A percentile compares a stretch with the other conserved stretches of the same genome.
phyloP scores from a whole-genome alignment of 1,140 invertebrate genomes.

The Procambarus virginalis region DNA sequence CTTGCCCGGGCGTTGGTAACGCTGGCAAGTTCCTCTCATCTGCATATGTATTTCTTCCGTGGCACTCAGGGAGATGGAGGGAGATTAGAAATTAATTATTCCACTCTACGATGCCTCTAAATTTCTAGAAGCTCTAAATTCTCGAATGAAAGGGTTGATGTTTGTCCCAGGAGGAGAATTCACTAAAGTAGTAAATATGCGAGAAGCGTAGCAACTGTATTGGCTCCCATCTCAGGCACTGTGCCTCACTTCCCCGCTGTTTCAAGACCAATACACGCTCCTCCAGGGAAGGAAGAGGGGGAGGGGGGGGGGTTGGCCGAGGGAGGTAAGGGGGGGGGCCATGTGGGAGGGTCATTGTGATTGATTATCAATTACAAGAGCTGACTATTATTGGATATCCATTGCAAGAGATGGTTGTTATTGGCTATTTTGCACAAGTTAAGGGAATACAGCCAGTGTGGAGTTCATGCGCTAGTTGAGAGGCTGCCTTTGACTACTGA shows the following conservation, averaged over 20 bases:
- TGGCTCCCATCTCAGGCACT: background rate
- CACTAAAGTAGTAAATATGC: background rate
- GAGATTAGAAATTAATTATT: slow-evolving; percentile 68
- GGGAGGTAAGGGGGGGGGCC: no score
- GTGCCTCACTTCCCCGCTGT: no score
- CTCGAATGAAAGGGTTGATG: background rate
- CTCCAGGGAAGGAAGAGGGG: no score
- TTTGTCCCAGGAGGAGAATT: background rate
- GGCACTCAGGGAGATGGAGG: slow-evolving; percentile 56
- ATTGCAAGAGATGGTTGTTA: slow-evolving; percentile 23
- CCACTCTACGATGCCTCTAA: slow-evolving; percentile 56
- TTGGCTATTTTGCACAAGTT: slow-evolving; percentile 11
- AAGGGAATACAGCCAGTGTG: background rate
- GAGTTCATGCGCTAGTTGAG: no score
- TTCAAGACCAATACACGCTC: background rate
- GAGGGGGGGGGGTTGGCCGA: no score
- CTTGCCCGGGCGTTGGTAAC: slow-evolving; percentile 33
- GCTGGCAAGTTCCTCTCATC: slow-evolving; percentile 55
- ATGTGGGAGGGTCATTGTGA: background rate
- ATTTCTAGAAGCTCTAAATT: slow-evolving; percentile 33
- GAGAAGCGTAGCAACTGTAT: background rate
- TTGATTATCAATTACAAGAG: slow-evolving; percentile 26
- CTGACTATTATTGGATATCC: slow-evolving; percentile 33
- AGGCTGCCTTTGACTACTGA: no score
- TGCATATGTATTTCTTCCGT: slow-evolving; percentile 64